Conservation (phyloP, 2,888 invertebrate species). For the Acleris sparsana region DNA sequence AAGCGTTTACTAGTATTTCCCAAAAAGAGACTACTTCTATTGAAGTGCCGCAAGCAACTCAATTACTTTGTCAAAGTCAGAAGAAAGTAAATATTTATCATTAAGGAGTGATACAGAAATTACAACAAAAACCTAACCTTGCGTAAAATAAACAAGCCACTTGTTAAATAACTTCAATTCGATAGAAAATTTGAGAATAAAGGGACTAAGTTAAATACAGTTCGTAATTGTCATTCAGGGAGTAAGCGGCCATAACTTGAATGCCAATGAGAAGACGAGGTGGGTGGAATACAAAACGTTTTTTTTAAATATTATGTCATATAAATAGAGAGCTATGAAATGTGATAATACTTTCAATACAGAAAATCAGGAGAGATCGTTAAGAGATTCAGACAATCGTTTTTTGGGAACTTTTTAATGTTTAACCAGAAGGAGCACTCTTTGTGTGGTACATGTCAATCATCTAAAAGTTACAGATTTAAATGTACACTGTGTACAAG, state of each 20-base stretch:
- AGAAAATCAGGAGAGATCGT: background rate
- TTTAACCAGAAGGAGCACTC: too few species aligned
- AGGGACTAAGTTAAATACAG: conserved; percentile 28
- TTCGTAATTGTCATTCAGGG: conserved; percentile 23
- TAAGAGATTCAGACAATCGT: too few species aligned
- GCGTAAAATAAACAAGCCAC: conserved; percentile 15
- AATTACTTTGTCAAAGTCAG: too few species aligned
- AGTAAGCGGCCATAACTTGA: conserved; percentile 18
- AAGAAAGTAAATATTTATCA: too few species aligned
- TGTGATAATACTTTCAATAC: background rate
- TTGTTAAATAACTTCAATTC: conserved; percentile 23
- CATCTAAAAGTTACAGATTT: too few species aligned
- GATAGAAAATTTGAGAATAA: conserved; percentile 24
- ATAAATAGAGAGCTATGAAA: conserved; percentile 10
- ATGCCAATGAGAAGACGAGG: conserved; percentile 27
- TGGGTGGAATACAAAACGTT: conserved; percentile 23
- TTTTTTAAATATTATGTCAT: conserved; percentile 8
- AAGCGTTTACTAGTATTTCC: too few species aligned
- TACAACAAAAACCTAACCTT: background rate
- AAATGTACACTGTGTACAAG: too few species aligned
- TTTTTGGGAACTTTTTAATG: too few species aligned
- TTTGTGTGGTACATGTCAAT: too few species aligned
- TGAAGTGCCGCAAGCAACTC: too few species aligned
- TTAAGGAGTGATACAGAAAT: background rate
- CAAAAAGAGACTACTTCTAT: too few species aligned